Percentiles rank a stretch among this genome's conserved stretches.
Evolutionary conservation across 2,113 vertebrate genomes (phyloP).

Genomic region (Tetrao urogallus): DNA sequence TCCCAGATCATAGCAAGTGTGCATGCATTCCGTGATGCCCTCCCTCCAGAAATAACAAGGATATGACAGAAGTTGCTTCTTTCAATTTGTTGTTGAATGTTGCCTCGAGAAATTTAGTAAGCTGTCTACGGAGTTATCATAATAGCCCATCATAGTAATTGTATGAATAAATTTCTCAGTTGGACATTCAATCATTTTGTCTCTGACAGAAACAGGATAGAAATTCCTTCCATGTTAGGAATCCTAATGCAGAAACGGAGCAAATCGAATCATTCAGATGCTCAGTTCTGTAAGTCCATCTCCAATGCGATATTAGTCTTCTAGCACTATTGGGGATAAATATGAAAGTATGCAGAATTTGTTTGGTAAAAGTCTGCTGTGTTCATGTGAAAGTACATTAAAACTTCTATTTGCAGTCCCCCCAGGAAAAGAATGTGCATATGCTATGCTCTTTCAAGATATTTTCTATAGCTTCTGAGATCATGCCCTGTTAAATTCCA

Average conservation of each 20-base stretch:
- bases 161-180: constrained; percentile 59
- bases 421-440: rapidly evolving
- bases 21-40: not conserved
- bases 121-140: constrained; percentile 59
- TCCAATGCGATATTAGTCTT: not conserved
- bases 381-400: not conserved
- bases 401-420: not conserved
- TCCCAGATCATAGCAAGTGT: not conserved
- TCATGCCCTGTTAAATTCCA: not conserved
- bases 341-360: not conserved
- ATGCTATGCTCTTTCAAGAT: not conserved
- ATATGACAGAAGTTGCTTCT: constrained; percentile 34
- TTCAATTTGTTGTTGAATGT: constrained; percentile 47
- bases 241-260: not conserved
- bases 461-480: not conserved
- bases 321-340: not conserved
- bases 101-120: constrained; percentile 33
- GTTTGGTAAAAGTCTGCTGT: not conserved
- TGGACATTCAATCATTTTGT: constrained; percentile 53
- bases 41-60: not conserved
- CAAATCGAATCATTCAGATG: not conserved
- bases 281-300: not conserved
- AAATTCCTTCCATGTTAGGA: not conserved
- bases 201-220: constrained; percentile 13
- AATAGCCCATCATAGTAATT: constrained; percentile 52